phyloP scores from a whole-genome alignment of 2,888 invertebrate species.

The Branchipolynoe longqiensis region DNA sequence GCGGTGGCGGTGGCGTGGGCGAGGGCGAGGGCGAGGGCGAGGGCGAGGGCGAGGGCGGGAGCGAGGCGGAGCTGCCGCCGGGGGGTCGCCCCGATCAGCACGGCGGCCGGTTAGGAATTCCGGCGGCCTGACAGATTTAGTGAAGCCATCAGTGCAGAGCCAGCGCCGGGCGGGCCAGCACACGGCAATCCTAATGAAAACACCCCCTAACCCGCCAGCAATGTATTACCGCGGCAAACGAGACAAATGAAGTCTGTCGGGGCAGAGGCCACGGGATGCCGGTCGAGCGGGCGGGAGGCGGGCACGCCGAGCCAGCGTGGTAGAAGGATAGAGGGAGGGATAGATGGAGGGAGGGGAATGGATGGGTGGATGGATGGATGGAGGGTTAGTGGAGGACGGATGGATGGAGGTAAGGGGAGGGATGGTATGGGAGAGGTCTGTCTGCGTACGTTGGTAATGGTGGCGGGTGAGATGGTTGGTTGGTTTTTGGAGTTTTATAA shows the following conservation, averaged over 20 bases:
- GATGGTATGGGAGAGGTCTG: too few relatives aligned
- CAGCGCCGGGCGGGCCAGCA: too few relatives aligned
- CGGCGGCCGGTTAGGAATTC: too few relatives aligned
- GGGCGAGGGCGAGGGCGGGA: too few relatives aligned
- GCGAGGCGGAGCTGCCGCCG: too few relatives aligned
- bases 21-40: too few relatives aligned
- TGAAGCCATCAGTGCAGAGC: slow-evolving; percentile 13
- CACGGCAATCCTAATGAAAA: slow-evolving; percentile 16
- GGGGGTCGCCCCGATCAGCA: too few relatives aligned
- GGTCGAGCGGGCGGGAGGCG: background rate
- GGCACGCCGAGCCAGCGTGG: background rate
- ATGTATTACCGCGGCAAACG: slow-evolving; percentile 33
- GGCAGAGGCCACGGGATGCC: background rate
- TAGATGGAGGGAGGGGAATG: background rate
- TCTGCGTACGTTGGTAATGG: too few relatives aligned
- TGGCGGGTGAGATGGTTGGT: too few relatives aligned
- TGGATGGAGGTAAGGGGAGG: too few relatives aligned
- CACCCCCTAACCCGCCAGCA: slow-evolving; percentile 39
- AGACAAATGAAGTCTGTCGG: slow-evolving; percentile 42
- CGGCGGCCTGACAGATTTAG: background rate
- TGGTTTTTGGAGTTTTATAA: too few relatives aligned
- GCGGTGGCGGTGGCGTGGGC: too few relatives aligned
- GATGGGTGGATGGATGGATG: background rate
- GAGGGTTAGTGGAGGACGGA: background rate
- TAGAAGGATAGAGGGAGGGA: background rate